Conservation (phyloP, 1,140 invertebrate species). For the Drosophila aff. region DNA sequence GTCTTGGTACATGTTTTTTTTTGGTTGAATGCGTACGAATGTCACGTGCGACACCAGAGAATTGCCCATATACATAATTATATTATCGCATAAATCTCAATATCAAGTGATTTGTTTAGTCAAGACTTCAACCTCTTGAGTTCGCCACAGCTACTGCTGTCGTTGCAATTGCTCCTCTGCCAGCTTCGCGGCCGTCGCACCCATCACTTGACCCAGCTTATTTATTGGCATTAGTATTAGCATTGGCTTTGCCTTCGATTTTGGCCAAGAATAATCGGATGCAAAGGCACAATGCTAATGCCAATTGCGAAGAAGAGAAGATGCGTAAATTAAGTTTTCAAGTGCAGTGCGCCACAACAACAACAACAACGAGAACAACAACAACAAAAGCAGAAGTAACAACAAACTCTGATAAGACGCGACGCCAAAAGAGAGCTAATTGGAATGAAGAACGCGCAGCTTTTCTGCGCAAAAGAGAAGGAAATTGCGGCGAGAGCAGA, state of each 20-base stretch:
- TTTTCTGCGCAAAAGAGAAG: conserved; percentile 65
- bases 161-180: conserved; percentile 31
- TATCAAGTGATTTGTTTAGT: conserved; percentile 20
- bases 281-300: conserved; percentile 1
- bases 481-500: conserved; percentile 5
- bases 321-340: conserved; percentile 75
- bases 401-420: conserved; percentile 33
- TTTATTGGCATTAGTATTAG: conserved; percentile 9
- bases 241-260: not conserved
- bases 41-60: too few relatives aligned
- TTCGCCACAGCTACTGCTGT: conserved; percentile 4
- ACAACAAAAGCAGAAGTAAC: not conserved
- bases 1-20: too few relatives aligned
- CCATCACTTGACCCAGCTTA: not conserved
- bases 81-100: not conserved
- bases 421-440: conserved; percentile 33
- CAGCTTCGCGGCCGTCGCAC: not conserved
- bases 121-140: conserved; percentile 39
- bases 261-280: not conserved
- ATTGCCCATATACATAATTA: too few relatives aligned
- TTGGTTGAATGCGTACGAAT: too few relatives aligned
- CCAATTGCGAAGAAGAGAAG: not conserved
- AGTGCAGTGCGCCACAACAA: conserved; percentile 74
- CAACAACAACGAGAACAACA: not conserved
- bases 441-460: conserved; percentile 60